A percentile compares a stretch with the other conserved stretches of the same genome.
phyloP scores from a whole-genome alignment of 2,888 invertebrate species.

The Lottia scabra region DNA sequence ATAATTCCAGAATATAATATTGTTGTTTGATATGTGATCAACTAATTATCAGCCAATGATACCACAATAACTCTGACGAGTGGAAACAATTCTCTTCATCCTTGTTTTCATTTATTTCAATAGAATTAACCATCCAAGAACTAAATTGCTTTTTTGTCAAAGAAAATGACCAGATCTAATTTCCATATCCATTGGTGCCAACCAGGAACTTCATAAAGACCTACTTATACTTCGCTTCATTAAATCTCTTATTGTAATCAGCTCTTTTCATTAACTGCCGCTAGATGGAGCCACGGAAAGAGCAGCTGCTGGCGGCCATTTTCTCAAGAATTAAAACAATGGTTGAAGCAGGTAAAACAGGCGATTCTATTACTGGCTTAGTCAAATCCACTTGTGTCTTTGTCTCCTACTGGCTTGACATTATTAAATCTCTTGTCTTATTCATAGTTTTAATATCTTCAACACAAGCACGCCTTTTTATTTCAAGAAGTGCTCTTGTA shows the following conservation, averaged over 20 bases:
- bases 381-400: neutral
- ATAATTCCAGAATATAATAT: no score
- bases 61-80: no score
- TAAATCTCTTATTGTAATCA: neutral
- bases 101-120: no score
- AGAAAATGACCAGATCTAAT: no score
- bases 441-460: conserved; percentile 2
- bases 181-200: no score
- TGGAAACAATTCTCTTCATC: no score
- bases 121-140: no score
- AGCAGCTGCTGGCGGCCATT: neutral
- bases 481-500: neutral
- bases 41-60: no score
- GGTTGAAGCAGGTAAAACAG: neutral
- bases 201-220: neutral
- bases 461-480: neutral
- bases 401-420: neutral
- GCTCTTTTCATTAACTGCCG: neutral
- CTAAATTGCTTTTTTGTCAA: no score
- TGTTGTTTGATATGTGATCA: no score
- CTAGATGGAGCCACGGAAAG: neutral
- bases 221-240: neutral
- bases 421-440: neutral
- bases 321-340: neutral
- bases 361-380: neutral